Evolutionary conservation across 2,797 vertebrate species (phyloP).

Genomic region (Okamejei kenojei): DNA sequence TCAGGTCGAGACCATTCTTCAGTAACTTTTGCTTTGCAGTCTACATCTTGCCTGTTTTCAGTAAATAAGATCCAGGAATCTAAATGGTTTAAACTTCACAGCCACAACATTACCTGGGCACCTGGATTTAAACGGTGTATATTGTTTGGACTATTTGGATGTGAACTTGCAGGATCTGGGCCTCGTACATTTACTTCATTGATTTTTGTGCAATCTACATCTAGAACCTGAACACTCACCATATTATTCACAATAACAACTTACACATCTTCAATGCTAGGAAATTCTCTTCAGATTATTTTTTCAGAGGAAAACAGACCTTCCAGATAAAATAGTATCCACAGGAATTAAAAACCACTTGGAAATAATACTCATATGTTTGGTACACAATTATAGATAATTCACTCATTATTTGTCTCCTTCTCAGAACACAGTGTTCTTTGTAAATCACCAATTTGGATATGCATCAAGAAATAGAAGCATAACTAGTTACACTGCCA

Average conservation of each 20-base stretch:
- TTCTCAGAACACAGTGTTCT: slow-evolving; percentile 8
- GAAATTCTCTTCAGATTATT: background rate
- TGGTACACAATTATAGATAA: background rate
- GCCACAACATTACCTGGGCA: background rate
- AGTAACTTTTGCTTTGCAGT: background rate
- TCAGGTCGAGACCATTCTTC: no score
- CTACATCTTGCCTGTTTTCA: background rate
- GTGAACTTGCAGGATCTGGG: background rate
- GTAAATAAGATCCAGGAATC: background rate
- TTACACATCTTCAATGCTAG: no score
- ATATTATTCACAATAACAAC: no score
- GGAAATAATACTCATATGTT: background rate
- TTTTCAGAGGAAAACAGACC: background rate
- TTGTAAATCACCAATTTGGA: background rate
- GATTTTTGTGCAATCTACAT: background rate
- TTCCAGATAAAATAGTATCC: background rate
- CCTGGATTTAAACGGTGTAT: background rate
- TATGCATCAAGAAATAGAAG: background rate
- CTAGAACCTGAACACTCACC: background rate
- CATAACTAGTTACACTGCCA: background rate
- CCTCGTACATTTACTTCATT: background rate
- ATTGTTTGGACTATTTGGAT: background rate
- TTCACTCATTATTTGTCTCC: slow-evolving; percentile 1
- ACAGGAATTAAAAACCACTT: slow-evolving; percentile 2
- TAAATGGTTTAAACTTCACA: background rate